Conservation (phyloP, 2,113 vertebrate genomes). For the Stigmatopora nigra region DNA sequence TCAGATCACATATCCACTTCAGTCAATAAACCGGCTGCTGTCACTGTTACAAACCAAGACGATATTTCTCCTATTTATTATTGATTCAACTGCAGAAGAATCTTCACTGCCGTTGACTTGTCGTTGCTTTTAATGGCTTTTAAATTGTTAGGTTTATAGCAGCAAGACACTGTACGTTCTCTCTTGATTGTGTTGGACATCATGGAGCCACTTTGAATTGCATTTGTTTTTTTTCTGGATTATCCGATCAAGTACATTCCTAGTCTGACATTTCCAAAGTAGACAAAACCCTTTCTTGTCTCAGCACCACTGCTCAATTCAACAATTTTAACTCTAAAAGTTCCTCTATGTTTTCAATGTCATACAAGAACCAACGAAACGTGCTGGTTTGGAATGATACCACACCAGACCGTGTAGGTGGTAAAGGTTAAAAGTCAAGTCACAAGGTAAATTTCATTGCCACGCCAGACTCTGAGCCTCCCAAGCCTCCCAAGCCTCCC, state of each 20-base stretch:
- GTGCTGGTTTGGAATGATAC: not conserved
- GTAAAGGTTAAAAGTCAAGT: not conserved
- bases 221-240: constrained; percentile 55
- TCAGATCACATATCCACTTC: constrained; percentile 62
- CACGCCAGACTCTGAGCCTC: constrained; percentile 3
- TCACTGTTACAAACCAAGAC: constrained; percentile 55
- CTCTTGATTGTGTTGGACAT: constrained; percentile 7
- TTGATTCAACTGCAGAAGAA: constrained; percentile 30
- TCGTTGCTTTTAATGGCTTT: not conserved
- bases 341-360: not conserved
- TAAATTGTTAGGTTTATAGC: not conserved
- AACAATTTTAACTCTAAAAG: not conserved
- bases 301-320: not conserved
- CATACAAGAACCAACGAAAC: not conserved
- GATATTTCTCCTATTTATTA: constrained; percentile 33
- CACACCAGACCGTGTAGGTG: not conserved
- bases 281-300: constrained; percentile 15
- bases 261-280: constrained; percentile 27
- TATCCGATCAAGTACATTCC: constrained; percentile 55
- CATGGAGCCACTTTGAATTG: constrained; percentile 38
- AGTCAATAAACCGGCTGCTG: constrained; percentile 64
- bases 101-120: constrained; percentile 29
- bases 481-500: constrained; percentile 1
- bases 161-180: not conserved
- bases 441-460: constrained; percentile 7